Percentiles rank a stretch among this genome's conserved stretches.
Evolutionary conservation across 64 coral and sea anemone genomes (phyloP).

Genomic region (Exaiptasia diaphana): DNA sequence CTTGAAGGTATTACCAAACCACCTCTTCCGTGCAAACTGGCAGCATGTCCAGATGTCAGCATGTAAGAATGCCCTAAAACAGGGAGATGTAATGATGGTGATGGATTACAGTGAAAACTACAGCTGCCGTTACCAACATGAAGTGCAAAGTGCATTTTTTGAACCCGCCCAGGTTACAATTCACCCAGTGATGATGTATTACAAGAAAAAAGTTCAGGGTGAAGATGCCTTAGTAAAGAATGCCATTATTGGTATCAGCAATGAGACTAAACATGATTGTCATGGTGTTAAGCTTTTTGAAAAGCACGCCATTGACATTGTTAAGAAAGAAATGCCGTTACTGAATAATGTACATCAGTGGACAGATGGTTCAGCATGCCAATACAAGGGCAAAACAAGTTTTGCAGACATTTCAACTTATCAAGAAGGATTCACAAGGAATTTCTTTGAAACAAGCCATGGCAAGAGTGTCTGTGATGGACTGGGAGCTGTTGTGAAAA

Average conservation of each 20-base stretch:
- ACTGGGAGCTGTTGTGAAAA: conserved; percentile 16
- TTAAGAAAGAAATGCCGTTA: neutral
- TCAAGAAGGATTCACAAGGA: neutral
- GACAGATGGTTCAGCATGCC: conserved; percentile 17
- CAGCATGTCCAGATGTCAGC: conserved; percentile 2
- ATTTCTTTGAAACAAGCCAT: conserved; percentile 15
- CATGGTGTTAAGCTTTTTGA: no score
- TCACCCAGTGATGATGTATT: no score
- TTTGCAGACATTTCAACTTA: conserved; percentile 21
- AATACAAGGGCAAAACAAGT: conserved; percentile 27
- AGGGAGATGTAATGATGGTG: conserved; percentile 14
- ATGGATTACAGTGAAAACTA: conserved; percentile 30
- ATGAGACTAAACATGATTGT: no score
- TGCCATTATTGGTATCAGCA: no score
- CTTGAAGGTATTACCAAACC: neutral
- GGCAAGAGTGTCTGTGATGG: conserved; percentile 26
- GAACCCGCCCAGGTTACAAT: no score
- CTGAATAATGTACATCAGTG: conserved; percentile 14
- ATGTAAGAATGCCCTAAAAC: neutral
- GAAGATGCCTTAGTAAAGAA: no score
- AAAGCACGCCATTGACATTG: no score
- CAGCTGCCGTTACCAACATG: neutral
- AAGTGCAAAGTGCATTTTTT: no score
- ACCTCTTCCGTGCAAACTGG: conserved; percentile 19
- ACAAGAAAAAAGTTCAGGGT: no score